Evolutionary conservation across 2,113 vertebrate species (phyloP).

Genomic region (Eublepharis macularius): DNA sequence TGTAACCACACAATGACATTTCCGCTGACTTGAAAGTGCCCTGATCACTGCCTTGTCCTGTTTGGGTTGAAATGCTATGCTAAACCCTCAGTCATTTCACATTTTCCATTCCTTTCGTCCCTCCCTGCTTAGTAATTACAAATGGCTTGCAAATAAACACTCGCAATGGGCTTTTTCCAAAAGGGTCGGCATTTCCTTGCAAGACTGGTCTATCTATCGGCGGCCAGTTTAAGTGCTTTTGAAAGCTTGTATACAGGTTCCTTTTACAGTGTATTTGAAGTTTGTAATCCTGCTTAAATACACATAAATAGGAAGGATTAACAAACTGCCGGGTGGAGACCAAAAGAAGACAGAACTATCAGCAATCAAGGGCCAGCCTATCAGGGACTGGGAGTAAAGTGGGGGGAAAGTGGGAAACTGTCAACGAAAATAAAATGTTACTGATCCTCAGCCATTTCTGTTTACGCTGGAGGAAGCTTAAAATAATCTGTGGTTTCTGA

Average conservation of each 20-base stretch:
- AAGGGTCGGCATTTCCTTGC: constrained; percentile 69
- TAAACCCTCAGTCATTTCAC: constrained; percentile 65
- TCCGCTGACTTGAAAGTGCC: constrained; percentile 50
- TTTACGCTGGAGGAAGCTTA: constrained; percentile 80
- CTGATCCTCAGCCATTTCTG: constrained; percentile 68
- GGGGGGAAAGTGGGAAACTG: constrained; percentile 71
- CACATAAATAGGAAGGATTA: constrained; percentile 83
- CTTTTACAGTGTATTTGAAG: constrained; percentile 87
- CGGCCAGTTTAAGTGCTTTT: constrained; percentile 81
- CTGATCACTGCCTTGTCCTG: constrained; percentile 46
- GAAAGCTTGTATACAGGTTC: constrained; percentile 89
- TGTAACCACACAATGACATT: constrained; percentile 53
- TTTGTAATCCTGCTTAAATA: constrained; percentile 78
- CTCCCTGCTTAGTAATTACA: constrained; percentile 77
- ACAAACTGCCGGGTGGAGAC: constrained; percentile 70
- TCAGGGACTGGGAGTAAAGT: constrained; percentile 59
- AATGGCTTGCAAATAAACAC: constrained; percentile 90
- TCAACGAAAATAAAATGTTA: constrained; percentile 79
- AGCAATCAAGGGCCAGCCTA: constrained; percentile 73
- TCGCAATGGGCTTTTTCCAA: constrained; percentile 75
- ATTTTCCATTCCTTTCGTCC: constrained; percentile 74
- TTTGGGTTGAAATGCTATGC: constrained; percentile 69
- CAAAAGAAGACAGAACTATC: constrained; percentile 71
- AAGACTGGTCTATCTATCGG: constrained; percentile 59
- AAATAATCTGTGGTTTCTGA: constrained; percentile 87